Conservation (phyloP, 2,797 vertebrate genomes). For the Euphonia xanthogaster region DNA sequence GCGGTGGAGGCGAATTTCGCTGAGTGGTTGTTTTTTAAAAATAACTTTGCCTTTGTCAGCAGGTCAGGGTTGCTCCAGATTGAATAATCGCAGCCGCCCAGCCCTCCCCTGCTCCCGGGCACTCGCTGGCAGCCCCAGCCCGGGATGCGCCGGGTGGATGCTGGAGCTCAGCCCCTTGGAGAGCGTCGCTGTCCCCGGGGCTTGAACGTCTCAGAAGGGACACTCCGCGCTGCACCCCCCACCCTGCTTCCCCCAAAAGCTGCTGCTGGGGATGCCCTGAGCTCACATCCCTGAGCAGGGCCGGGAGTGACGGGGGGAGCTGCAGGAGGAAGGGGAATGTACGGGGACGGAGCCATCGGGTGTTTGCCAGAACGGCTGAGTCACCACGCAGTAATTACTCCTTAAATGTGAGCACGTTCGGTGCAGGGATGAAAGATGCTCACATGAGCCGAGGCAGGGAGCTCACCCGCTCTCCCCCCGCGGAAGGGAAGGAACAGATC, state of each 20-base stretch:
- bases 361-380: neutral
- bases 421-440: slow-evolving; percentile 39
- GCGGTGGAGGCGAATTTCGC: slow-evolving; percentile 48
- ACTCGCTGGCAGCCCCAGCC: slow-evolving; percentile 1
- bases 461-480: neutral
- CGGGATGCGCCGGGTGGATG: neutral
- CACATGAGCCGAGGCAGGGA: neutral
- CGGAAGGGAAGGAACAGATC: neutral
- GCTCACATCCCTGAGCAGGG: neutral
- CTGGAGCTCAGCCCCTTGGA: neutral
- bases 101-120: slow-evolving; percentile 49
- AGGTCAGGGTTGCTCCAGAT: slow-evolving; percentile 71
- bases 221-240: neutral
- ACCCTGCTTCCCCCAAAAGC: neutral
- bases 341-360: neutral
- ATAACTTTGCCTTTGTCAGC: slow-evolving; percentile 74
- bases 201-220: fast-evolving
- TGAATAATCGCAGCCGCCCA: slow-evolving; percentile 46
- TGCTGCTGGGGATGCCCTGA: neutral
- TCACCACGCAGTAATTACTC: neutral
- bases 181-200: neutral
- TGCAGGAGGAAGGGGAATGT: neutral
- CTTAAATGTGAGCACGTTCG: neutral
- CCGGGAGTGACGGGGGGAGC: fast-evolving
- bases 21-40: slow-evolving; percentile 73